These are phyloP conservation scores for Drosophila rufa DNA, from an alignment of 1,140 invertebrate genomes.

Conservation along the genomic window DNA sequence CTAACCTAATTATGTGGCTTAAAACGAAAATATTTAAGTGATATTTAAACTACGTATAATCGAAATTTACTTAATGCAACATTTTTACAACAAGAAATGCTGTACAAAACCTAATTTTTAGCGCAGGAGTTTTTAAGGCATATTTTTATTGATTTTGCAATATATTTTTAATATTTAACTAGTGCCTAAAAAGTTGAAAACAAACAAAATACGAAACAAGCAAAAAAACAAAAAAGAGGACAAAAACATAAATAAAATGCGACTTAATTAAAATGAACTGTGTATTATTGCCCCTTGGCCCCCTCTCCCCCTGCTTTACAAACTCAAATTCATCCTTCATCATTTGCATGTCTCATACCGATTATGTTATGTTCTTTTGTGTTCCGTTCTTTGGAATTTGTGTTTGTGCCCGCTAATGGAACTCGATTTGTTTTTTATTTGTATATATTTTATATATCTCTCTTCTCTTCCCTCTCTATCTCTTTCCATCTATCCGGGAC, in stretches of 20 bases:
- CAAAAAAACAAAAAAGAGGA: constrained; percentile 31
- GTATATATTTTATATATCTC: constrained; percentile 45
- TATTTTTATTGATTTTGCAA: constrained; percentile 75
- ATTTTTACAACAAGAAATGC: constrained; percentile 47
- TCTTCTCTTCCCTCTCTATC: constrained; percentile 46
- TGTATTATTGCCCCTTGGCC: constrained; percentile 63
- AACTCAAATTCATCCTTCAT: constrained; percentile 19
- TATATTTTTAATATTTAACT: constrained; percentile 76
- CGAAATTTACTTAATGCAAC: constrained; percentile 56
- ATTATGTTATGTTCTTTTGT: constrained; percentile 40
- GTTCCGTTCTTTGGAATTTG: constrained; percentile 28
- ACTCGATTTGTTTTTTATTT: constrained; percentile 35
- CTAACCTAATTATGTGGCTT: constrained; percentile 59
- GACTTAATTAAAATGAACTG: constrained; percentile 67
- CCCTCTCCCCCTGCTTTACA: constrained; percentile 30
- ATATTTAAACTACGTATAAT: constrained; percentile 65
- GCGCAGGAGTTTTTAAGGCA: constrained; percentile 69
- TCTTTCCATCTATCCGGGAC: constrained; percentile 37
- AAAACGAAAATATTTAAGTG: constrained; percentile 74
- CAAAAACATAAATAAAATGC: constrained; percentile 61
- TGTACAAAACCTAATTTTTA: constrained; percentile 74
- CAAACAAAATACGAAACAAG: constrained; percentile 34
- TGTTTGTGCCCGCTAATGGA: constrained; percentile 51
- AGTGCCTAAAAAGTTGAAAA: constrained; percentile 70
- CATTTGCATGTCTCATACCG: constrained; percentile 53